A percentile compares a stretch with the other conserved stretches of the same genome.
Conservation (phyloP, 1,140 invertebrate genomes). For the Pseudomyrmex sp. region DNA sequence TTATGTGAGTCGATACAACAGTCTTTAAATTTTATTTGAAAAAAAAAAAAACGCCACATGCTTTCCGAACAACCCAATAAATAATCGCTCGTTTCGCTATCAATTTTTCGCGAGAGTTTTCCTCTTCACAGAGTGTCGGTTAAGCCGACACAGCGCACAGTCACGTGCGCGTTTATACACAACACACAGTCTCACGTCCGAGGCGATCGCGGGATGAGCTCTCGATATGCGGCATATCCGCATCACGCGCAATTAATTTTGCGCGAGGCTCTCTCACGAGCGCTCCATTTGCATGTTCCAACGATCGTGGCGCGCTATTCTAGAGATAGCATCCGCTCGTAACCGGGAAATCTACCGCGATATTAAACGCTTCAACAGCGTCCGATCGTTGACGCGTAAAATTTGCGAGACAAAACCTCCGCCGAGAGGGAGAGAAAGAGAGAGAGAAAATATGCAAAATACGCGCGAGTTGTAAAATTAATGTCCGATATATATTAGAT, state of each 20-base stretch:
- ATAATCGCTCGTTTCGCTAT: too few species aligned
- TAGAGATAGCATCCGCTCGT: conserved; percentile 67
- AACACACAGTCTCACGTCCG: neutral
- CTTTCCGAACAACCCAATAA: too few species aligned
- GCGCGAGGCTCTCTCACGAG: conserved; percentile 51
- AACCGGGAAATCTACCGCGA: conserved; percentile 53
- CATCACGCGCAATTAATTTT: conserved; percentile 77
- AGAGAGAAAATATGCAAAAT: conserved; percentile 3
- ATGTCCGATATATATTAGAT: neutral
- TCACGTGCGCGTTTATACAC: conserved; percentile 50
- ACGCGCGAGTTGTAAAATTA: neutral
- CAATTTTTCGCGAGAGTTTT: too few species aligned
- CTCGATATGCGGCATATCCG: conserved; percentile 22
- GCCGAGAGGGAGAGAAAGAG: neutral
- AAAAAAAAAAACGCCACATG: too few species aligned
- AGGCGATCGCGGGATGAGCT: conserved; percentile 45
- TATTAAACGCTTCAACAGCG: conserved; percentile 68
- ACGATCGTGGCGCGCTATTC: conserved; percentile 67
- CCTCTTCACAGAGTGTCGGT: too few species aligned
- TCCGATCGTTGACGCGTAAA: conserved; percentile 35
- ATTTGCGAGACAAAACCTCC: conserved; percentile 2
- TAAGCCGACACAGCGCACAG: conserved; percentile 10
- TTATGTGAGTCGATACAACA: too few species aligned
- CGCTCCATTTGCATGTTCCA: conserved; percentile 75
- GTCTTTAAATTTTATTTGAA: too few species aligned